Conservation (phyloP, 2,797 vertebrate species). For the Arnoldichthys spilopterus region DNA sequence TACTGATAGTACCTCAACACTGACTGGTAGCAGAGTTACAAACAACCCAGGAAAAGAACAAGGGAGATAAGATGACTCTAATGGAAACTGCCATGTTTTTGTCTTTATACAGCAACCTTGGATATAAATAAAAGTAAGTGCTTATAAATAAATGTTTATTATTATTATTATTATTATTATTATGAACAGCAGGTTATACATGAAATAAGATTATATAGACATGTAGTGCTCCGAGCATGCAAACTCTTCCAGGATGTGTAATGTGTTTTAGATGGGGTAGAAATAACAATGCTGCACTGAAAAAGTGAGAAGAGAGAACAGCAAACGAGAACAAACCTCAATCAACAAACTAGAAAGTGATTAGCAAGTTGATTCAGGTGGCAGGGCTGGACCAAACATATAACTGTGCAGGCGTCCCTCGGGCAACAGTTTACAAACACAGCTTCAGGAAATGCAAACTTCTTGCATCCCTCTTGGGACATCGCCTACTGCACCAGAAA, state of each 20-base stretch:
- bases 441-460: conserved; percentile 5
- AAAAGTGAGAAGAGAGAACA: neutral
- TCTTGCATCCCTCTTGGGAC: neutral
- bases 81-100: neutral
- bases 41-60: neutral
- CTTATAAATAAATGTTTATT: too few species aligned
- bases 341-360: neutral
- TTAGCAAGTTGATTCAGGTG: conserved; percentile 18
- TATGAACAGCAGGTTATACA: neutral
- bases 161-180: too few species aligned
- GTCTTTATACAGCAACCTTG: too few species aligned
- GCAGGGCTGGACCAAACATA: neutral
- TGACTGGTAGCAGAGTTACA: conserved; percentile 27
- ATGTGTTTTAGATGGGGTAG: neutral
- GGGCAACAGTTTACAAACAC: conserved; percentile 3
- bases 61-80: neutral
- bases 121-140: too few species aligned
- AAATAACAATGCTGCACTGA: neutral
- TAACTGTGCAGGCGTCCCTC: neutral
- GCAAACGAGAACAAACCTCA: neutral
- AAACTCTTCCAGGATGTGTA: neutral
- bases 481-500: neutral
- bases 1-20: conserved; percentile 32
- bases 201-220: neutral
- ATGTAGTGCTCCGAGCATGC: too few species aligned